phyloP scores from a whole-genome alignment of 37 sponge, comb jelly and placozoan genomes.

The Petrosia ficiformis region DNA sequence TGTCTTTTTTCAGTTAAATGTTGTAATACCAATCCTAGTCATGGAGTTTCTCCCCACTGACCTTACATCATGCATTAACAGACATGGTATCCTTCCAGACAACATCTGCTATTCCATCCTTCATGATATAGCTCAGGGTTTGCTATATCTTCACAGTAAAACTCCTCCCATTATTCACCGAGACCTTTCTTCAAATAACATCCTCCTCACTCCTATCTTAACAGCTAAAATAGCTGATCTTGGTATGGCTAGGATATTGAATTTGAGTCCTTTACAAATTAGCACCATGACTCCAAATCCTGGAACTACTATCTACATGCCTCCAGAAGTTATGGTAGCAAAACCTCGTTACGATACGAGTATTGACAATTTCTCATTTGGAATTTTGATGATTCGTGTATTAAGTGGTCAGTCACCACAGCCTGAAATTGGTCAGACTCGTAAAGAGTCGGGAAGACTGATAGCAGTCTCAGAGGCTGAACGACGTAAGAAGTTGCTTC shows the following conservation, averaged over 20 bases:
- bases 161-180: slow-evolving; percentile 27
- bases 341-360: slow-evolving; percentile 19
- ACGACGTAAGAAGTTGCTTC: slow-evolving; percentile 7
- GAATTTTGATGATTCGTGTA: slow-evolving; percentile 21
- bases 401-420: slow-evolving; percentile 14
- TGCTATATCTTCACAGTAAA: slow-evolving; percentile 23
- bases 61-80: slow-evolving; percentile 10
- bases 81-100: neutral
- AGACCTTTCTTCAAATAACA: slow-evolving; percentile 32
- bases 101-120: slow-evolving; percentile 26
- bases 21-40: slow-evolving; percentile 13
- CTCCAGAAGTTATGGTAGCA: slow-evolving; percentile 30
- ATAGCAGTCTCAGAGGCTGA: slow-evolving; percentile 24
- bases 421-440: slow-evolving; percentile 3
- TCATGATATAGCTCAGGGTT: slow-evolving; percentile 20
- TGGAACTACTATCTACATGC: slow-evolving; percentile 29
- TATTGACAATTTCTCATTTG: slow-evolving; percentile 33
- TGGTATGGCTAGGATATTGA: slow-evolving; percentile 25
- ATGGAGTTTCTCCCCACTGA: slow-evolving; percentile 25
- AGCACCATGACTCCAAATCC: slow-evolving; percentile 12
- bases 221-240: slow-evolving; percentile 35
- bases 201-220: slow-evolving; percentile 18
- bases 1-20: slow-evolving; percentile 9
- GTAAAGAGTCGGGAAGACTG: neutral
- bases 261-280: slow-evolving; percentile 20